These are phyloP conservation scores for Protonibea diacanthus DNA, from an alignment of 2,797 vertebrate species.

Conservation along the genomic window DNA sequence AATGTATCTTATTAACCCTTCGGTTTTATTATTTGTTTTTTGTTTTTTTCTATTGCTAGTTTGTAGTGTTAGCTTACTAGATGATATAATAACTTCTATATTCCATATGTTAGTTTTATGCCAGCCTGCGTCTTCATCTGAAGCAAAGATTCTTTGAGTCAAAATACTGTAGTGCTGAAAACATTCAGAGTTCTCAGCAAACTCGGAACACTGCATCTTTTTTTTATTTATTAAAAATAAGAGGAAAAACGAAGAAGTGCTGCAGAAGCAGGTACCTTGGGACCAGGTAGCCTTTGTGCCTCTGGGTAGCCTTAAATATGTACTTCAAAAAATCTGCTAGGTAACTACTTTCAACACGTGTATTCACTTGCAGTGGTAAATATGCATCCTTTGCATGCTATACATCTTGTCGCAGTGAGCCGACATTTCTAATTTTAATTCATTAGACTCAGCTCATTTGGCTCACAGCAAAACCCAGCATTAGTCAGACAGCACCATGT, in stretches of 20 bases:
- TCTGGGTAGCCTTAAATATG: slow-evolving; percentile 5
- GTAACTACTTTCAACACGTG: slow-evolving; percentile 13
- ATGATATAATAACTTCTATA: not conserved
- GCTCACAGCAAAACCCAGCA: slow-evolving; percentile 46
- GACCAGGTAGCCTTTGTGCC: slow-evolving; percentile 12
- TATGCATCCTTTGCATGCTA: not conserved
- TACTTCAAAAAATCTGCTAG: slow-evolving; percentile 12
- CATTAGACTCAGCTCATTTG: slow-evolving; percentile 65
- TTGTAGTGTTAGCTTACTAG: not conserved
- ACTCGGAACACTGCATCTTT: not conserved
- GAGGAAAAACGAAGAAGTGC: not conserved
- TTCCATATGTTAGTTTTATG: not conserved
- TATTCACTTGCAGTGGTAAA: slow-evolving; percentile 13
- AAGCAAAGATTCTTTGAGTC: not conserved
- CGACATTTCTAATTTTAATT: slow-evolving; percentile 60
- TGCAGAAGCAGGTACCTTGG: slow-evolving; percentile 7
- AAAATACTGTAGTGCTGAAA: not conserved
- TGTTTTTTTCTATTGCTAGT: too few species aligned
- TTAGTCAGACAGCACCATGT: slow-evolving; percentile 47
- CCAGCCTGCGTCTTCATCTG: not conserved
- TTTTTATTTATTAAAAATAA: not conserved
- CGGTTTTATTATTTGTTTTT: not conserved
- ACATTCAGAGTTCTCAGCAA: not conserved
- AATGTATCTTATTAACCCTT: not conserved
- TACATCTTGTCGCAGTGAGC: slow-evolving; percentile 38